Conservation (phyloP, 2,113 vertebrate species). For the Fukomys damarensis region DNA sequence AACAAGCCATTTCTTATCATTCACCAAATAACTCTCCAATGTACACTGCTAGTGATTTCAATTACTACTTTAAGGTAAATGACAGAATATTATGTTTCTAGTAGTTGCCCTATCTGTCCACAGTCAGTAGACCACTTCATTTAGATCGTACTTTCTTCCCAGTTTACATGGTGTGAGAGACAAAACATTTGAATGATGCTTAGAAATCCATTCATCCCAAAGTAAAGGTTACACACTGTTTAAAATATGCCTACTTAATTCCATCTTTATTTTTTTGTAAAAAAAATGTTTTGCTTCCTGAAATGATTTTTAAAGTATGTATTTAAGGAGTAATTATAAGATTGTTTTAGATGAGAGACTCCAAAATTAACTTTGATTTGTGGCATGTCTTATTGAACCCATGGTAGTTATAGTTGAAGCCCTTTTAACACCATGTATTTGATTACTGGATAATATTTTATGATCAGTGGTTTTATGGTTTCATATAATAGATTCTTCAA, state of each 20-base stretch:
- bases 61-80: constrained; percentile 27
- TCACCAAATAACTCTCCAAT: background rate
- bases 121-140: constrained; percentile 9
- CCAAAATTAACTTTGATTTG: constrained; percentile 51
- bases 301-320: background rate
- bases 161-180: constrained; percentile 31
- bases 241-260: constrained; percentile 40
- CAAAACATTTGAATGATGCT: constrained; percentile 46
- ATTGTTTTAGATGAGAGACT: constrained; percentile 29
- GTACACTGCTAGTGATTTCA: constrained; percentile 40
- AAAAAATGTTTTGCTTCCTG: constrained; percentile 46
- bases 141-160: constrained; percentile 51
- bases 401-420: constrained; percentile 28
- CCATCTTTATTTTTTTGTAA: constrained; percentile 9
- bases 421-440: constrained; percentile 17
- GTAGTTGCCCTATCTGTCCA: background rate
- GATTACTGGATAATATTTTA: constrained; percentile 27
- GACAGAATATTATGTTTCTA: background rate
- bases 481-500: background rate
- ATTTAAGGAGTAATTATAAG: constrained; percentile 11
- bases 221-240: constrained; percentile 56
- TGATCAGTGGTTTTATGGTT: background rate
- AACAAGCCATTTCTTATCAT: background rate
- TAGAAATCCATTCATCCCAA: constrained; percentile 50
- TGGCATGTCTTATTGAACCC: background rate